A percentile compares a stretch with the other conserved stretches of the same genome.
phyloP scores from a whole-genome alignment of 35 echinoderm and acorn worm genomes.

The Apostichopus japonicus region DNA sequence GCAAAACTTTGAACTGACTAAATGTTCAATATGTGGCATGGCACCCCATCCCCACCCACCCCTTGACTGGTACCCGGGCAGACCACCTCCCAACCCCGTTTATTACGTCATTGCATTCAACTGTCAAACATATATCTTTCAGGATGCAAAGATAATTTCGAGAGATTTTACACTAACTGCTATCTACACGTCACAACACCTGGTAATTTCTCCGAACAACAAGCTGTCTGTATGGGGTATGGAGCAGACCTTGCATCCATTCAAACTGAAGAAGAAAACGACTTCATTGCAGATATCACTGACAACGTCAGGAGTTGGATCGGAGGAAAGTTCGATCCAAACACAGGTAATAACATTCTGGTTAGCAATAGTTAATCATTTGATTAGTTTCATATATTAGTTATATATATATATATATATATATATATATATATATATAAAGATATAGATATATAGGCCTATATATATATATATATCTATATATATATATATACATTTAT shows the following conservation, averaged over 20 bases:
- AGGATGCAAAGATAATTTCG: conserved; percentile 36
- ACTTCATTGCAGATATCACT: conserved; percentile 7
- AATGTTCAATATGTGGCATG: too few relatives aligned
- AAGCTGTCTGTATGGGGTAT: background rate
- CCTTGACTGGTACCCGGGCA: too few relatives aligned
- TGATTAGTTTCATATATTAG: background rate
- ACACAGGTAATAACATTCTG: conserved; percentile 3
- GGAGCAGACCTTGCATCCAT: conserved; percentile 34
- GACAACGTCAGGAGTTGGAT: conserved; percentile 17
- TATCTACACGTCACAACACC: background rate
- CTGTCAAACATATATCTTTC: background rate
- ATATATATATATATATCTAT: too few relatives aligned
- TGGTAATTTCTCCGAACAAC: conserved; percentile 31
- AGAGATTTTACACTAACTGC: conserved; percentile 10
- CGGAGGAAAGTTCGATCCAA: conserved; percentile 24
- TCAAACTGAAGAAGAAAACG: conserved; percentile 10
- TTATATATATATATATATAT: too few relatives aligned
- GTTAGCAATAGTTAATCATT: background rate
- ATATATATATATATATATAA: too few relatives aligned
- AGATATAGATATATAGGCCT: too few relatives aligned
- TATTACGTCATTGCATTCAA: too few relatives aligned
- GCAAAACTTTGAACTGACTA: too few relatives aligned
- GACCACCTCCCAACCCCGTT: too few relatives aligned
- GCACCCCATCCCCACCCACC: too few relatives aligned
- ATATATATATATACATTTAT: too few relatives aligned